Conservation (phyloP, 2,113 vertebrate species). For the Pseudonaja textilis region DNA sequence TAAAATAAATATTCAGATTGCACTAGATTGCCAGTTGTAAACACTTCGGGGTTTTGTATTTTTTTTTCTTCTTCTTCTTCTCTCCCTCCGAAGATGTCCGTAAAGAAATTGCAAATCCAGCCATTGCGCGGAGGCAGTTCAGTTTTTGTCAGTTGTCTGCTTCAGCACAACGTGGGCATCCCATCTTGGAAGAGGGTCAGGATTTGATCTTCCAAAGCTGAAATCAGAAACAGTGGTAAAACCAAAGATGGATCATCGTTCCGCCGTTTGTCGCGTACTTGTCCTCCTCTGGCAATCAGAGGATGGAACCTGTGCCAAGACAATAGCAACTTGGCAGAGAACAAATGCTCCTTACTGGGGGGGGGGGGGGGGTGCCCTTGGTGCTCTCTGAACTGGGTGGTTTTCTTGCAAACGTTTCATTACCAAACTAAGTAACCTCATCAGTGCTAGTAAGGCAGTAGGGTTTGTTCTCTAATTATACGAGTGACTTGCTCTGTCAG, state of each 20-base stretch:
- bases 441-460: not conserved
- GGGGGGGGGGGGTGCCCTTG: too few species aligned
- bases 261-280: not conserved
- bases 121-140: slow-evolving; percentile 64
- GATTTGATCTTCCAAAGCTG: slow-evolving; percentile 99
- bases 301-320: not conserved
- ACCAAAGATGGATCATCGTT: not conserved
- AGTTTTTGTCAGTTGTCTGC: slow-evolving; percentile 55
- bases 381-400: not conserved
- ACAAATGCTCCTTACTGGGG: not conserved
- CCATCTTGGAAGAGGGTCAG: slow-evolving; percentile 73
- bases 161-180: slow-evolving; percentile 56
- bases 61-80: too few species aligned
- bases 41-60: slow-evolving; percentile 70
- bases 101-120: slow-evolving; percentile 61
- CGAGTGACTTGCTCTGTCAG: not conserved
- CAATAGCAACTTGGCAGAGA: not conserved
- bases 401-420: not conserved
- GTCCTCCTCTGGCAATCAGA: not conserved
- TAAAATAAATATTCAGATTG: slow-evolving; percentile 95
- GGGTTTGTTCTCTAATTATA: not conserved
- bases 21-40: slow-evolving; percentile 83
- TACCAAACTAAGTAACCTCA: not conserved
- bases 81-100: slow-evolving; percentile 57
- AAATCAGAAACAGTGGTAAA: slow-evolving; percentile 39